Conservation (phyloP, 2,113 vertebrate species). For the Etia nguti region DNA sequence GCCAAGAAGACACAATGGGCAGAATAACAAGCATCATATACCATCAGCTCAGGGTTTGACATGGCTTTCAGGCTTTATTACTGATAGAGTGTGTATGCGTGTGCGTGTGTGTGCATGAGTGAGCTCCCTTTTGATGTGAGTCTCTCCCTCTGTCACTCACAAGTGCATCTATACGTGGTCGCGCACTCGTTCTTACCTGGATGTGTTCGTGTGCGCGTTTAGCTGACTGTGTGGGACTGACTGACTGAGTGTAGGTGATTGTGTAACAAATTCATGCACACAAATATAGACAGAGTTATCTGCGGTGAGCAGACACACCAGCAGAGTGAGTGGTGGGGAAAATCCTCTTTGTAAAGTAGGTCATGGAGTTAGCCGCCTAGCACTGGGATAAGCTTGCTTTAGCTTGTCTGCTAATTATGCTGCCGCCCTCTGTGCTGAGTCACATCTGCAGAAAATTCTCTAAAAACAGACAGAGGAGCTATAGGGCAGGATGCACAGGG, state of each 20-base stretch:
- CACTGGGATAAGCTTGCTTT: conserved; percentile 57
- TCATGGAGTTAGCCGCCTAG: conserved; percentile 65
- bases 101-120: background rate
- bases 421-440: conserved; percentile 60
- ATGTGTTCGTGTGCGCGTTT: background rate
- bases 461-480: background rate
- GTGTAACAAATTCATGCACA: too few species aligned
- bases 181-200: background rate
- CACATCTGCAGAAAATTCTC: conserved; percentile 51
- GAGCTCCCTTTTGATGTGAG: background rate
- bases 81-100: background rate
- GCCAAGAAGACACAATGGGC: conserved; percentile 12
- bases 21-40: conserved; percentile 42
- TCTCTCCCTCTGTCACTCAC: background rate
- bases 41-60: conserved; percentile 23
- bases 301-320: conserved; percentile 50
- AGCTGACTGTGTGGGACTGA: background rate
- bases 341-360: conserved; percentile 74
- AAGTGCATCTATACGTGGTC: background rate
- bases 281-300: conserved; percentile 61
- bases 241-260: background rate
- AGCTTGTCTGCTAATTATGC: conserved; percentile 64
- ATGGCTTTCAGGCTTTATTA: conserved; percentile 22
- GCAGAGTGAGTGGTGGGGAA: conserved; percentile 53
- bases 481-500: background rate